A percentile compares a stretch with the other conserved stretches of the same genome.
Conservation (phyloP, 2,888 invertebrate species). For the Ephialtes manifestator region DNA sequence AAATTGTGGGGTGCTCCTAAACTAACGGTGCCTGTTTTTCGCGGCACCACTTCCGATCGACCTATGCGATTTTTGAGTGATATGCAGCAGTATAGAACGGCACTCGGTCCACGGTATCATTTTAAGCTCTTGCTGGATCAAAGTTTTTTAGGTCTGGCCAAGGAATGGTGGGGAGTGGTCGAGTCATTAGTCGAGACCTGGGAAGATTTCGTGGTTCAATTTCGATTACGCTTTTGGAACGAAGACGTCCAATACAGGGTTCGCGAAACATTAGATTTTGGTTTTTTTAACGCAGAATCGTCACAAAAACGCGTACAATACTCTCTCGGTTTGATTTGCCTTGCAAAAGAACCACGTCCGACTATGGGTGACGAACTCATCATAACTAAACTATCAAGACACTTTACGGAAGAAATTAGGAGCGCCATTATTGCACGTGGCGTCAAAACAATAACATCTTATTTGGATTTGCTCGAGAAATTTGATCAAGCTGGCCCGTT, state of each 20-base stretch:
- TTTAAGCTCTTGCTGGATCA: background rate
- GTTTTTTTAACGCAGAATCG: background rate
- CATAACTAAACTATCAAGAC: background rate
- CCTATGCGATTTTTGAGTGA: background rate
- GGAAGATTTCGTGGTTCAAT: background rate
- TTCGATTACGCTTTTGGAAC: background rate
- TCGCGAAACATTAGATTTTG: constrained; percentile 4
- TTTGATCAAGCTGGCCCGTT: background rate
- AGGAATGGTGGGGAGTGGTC: background rate
- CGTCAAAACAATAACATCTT: background rate
- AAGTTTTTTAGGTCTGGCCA: background rate
- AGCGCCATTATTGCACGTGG: background rate
- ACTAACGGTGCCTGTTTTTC: background rate
- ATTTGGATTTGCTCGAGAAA: background rate
- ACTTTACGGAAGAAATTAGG: constrained; percentile 5
- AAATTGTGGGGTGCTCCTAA: background rate
- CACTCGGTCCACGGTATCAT: background rate
- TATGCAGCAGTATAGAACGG: background rate
- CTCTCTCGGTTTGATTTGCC: background rate
- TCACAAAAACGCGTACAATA: background rate
- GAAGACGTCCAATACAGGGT: background rate
- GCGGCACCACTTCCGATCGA: background rate
- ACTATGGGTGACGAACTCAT: background rate
- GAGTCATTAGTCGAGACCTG: background rate
- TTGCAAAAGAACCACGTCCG: background rate